Evolutionary conservation across 2,888 invertebrate species (phyloP).

Genomic region (Drosophila acutilabella): DNA sequence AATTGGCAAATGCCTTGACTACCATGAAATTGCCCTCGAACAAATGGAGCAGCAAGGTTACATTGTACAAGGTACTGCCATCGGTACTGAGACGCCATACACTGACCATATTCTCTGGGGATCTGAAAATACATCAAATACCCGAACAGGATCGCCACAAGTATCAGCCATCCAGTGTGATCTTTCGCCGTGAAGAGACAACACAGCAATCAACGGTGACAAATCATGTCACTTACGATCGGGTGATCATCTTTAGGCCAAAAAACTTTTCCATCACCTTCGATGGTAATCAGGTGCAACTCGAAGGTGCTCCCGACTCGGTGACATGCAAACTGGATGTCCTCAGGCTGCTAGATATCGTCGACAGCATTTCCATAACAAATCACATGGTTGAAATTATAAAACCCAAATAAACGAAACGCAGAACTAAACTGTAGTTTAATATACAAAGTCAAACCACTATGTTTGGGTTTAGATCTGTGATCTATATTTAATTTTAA

Average conservation of each 20-base stretch:
- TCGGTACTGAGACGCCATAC: conserved; percentile 56
- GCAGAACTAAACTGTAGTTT: background rate
- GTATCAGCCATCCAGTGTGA: conserved; percentile 82
- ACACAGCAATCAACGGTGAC: conserved; percentile 23
- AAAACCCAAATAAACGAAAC: background rate
- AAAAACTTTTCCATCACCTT: conserved; percentile 81
- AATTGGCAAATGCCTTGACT: conserved; percentile 76
- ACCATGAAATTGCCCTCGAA: conserved; percentile 74
- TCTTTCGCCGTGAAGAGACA: conserved; percentile 76
- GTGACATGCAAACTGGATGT: conserved; percentile 81
- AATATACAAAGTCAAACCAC: too few relatives aligned
- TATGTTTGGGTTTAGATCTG: too few relatives aligned
- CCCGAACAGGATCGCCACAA: conserved; percentile 78
- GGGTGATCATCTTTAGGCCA: conserved; percentile 82
- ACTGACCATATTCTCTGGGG: conserved; percentile 77
- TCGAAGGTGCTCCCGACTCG: conserved; percentile 83
- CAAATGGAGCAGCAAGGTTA: conserved; percentile 81
- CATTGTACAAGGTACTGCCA: conserved; percentile 70
- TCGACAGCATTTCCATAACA: conserved; percentile 80
- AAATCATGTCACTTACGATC: conserved; percentile 79
- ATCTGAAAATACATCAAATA: conserved; percentile 75
- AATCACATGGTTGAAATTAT: conserved; percentile 73
- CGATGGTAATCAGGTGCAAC: conserved; percentile 82
- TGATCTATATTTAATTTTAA: too few relatives aligned
- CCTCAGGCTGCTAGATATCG: conserved; percentile 81